phyloP scores from a whole-genome alignment of 2,797 vertebrate species.

The Allobates femoralis region DNA sequence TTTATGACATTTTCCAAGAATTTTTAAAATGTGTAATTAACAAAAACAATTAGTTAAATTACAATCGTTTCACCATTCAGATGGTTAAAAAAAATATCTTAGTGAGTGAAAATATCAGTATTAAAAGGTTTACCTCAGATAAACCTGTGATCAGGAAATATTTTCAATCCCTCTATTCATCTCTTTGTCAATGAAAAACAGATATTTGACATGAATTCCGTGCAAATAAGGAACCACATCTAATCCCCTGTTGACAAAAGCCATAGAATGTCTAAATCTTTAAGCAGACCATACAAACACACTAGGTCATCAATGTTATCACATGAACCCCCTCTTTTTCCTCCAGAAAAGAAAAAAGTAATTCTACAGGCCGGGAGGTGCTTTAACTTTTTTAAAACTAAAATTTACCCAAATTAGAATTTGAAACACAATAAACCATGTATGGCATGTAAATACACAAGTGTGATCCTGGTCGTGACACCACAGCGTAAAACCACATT shows the following conservation, averaged over 20 bases:
- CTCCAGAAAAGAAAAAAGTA: too few species aligned
- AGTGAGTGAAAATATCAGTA: not conserved
- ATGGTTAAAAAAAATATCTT: not conserved
- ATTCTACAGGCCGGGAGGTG: not conserved
- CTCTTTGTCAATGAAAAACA: constrained; percentile 6
- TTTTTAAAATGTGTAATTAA: not conserved
- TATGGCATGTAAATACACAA: too few species aligned
- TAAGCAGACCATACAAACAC: not conserved
- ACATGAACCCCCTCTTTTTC: not conserved
- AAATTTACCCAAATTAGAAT: not conserved
- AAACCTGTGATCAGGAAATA: not conserved
- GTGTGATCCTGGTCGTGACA: too few species aligned
- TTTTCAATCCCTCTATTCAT: not conserved
- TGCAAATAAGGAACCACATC: constrained; percentile 1
- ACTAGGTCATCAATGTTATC: not conserved
- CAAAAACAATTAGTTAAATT: not conserved
- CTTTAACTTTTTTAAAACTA: too few species aligned
- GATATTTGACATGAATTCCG: not conserved
- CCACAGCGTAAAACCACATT: too few species aligned
- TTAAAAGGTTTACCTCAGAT: constrained; percentile 7
- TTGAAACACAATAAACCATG: not conserved
- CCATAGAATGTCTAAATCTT: not conserved
- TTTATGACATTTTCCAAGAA: not conserved
- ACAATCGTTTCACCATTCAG: not conserved
- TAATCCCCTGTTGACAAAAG: constrained; percentile 1